Percentiles rank a stretch among this genome's conserved stretches.
phyloP scores from a whole-genome alignment of 2,113 vertebrate species.

The Cisticola juncidis region DNA sequence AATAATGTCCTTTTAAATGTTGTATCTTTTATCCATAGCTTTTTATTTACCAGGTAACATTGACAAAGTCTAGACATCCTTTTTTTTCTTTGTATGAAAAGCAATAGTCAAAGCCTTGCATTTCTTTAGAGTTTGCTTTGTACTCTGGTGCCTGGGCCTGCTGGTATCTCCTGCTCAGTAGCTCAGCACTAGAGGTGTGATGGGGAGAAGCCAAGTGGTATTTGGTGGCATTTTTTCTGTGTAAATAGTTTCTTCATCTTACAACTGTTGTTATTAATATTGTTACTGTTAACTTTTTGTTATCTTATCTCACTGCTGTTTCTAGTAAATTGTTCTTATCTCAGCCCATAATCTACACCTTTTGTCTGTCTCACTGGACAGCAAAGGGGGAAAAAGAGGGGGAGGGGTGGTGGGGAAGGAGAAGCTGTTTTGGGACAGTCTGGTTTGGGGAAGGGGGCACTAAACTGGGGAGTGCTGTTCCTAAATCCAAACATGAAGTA shows the following conservation, averaged over 20 bases:
- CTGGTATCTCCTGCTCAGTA: neutral
- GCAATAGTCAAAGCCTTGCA: neutral
- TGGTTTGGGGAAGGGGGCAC: neutral
- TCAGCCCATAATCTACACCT: neutral
- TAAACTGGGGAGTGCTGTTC: neutral
- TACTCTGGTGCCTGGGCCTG: neutral
- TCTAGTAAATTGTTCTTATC: neutral
- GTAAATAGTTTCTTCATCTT: neutral
- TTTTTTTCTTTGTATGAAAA: neutral
- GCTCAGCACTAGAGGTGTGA: neutral
- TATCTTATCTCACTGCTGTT: neutral
- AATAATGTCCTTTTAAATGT: neutral
- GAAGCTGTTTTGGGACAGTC: neutral
- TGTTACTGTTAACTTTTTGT: neutral
- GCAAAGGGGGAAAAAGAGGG: neutral
- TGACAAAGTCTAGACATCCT: neutral
- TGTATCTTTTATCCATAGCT: neutral
- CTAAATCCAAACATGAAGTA: neutral
- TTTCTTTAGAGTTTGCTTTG: neutral
- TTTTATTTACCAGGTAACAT: neutral
- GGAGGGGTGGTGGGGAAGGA: fast-evolving
- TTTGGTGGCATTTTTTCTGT: neutral
- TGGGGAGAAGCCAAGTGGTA: neutral
- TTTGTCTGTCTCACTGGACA: neutral
- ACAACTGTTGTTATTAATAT: neutral